Evolutionary conservation across 2,113 vertebrate species (phyloP).

Genomic region (Melierax canorus): DNA sequence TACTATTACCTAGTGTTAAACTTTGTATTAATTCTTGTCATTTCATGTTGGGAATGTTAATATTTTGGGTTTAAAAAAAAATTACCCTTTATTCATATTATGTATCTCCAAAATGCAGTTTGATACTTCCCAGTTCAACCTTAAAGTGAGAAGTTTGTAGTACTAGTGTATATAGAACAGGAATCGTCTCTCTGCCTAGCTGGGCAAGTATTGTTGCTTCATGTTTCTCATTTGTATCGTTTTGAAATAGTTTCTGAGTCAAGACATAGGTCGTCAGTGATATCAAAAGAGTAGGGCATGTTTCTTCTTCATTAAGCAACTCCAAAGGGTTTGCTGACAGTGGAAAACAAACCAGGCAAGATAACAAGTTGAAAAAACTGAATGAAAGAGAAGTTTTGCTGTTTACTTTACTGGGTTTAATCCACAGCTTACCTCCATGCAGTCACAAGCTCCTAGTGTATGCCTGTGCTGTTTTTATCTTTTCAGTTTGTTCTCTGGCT

Average conservation of each 20-base stretch:
- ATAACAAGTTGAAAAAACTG: neutral
- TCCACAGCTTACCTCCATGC: neutral
- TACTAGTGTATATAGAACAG: neutral
- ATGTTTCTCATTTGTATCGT: neutral
- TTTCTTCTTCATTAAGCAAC: neutral
- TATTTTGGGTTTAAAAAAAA: neutral
- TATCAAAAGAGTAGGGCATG: neutral
- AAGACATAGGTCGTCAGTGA: neutral
- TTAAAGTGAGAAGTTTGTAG: neutral
- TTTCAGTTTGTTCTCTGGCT: neutral
- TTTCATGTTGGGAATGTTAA: neutral
- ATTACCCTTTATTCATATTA: neutral
- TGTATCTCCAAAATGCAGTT: neutral
- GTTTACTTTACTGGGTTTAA: neutral
- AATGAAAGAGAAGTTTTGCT: neutral
- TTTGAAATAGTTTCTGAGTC: neutral
- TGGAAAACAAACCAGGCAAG: neutral
- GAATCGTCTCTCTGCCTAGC: neutral
- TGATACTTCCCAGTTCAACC: neutral
- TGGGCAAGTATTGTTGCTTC: neutral
- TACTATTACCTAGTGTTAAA: neutral
- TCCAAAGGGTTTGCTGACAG: neutral
- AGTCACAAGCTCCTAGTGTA: neutral
- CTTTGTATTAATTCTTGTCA: neutral
- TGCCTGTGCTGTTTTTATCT: neutral